Conservation (phyloP, 2,888 invertebrate genomes). For the Oscheius sp. region DNA sequence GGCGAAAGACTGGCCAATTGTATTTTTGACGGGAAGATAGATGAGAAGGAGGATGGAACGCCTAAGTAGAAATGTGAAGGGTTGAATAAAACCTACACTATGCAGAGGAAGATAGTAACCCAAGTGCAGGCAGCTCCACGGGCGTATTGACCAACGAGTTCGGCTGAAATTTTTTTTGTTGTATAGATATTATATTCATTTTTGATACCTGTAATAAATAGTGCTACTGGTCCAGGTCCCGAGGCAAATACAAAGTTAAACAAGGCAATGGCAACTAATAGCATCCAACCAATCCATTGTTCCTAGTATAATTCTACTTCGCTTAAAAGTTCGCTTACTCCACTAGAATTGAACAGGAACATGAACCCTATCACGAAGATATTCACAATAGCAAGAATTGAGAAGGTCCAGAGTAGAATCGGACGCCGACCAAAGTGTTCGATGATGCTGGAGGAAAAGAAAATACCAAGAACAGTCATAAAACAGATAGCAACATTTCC, state of each 20-base stretch:
- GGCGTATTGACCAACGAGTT: conserved; percentile 32
- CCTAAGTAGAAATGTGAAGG: background rate
- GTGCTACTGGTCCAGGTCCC: conserved; percentile 33
- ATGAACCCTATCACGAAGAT: conserved; percentile 44
- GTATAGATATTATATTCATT: background rate
- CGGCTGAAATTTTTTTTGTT: conserved; percentile 13
- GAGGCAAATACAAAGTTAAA: conserved; percentile 37
- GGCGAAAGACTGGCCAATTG: conserved; percentile 22
- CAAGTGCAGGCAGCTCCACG: conserved; percentile 35
- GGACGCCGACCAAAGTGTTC: conserved; percentile 34
- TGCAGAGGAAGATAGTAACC: conserved; percentile 28
- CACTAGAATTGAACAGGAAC: conserved; percentile 33
- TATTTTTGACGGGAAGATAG: background rate
- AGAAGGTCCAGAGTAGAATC: conserved; percentile 32
- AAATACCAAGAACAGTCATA: conserved; percentile 34
- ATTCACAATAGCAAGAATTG: conserved; percentile 35
- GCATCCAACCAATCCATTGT: conserved; percentile 25
- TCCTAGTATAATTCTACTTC: too few relatives aligned
- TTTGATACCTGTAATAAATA: conserved; percentile 38
- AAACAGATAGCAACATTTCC: conserved; percentile 37
- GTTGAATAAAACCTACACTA: conserved; percentile 2
- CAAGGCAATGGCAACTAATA: conserved; percentile 31
- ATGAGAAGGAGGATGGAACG: conserved; percentile 14
- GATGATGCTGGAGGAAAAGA: conserved; percentile 31
- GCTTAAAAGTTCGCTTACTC: too few relatives aligned